Evolutionary conservation across 2,888 invertebrate species (phyloP), one percentile per base, ranked within the genome.

Genomic region (Coecobrya sp.): DNA sequence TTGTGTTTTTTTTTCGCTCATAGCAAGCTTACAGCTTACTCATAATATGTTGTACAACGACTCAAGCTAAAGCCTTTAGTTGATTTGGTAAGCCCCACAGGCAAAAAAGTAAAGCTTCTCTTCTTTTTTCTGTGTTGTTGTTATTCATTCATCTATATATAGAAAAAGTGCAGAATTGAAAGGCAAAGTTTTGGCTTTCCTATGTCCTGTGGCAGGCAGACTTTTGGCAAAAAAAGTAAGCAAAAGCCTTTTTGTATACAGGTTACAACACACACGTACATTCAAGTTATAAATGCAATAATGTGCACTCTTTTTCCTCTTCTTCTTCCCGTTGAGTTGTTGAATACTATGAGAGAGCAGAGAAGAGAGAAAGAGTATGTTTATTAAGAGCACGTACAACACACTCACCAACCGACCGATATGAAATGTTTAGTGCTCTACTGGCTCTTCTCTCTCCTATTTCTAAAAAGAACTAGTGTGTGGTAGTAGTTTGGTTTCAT

Each of bases 111-210:
- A 79, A 76, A 65, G 62, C 62, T 42, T 19, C 55, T 55, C 36
- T 65, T 42, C 45, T 16, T 11, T 70, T 76, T 76, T 76, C 19
- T 76, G 25, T 76, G 76, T 76, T 76, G 30, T 30, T 81, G 30
- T 59, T 81, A 86, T 76, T 76, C 73, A 86, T 73, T 76, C 76
- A 22, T 81, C 59, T 81, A 81, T 81, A 81, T 59, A 81, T 76
- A 52, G 55, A 52, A 59, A 88, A 88, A 88, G 62, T 88, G 88
- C 76, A 88, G 65, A 79, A 86, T 76, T 49, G 76, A 76, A 76
- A 87, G 86, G 42, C 76, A 42, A 76, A 87, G 79, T 36, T 55
- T 55, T 62, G 79, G 79, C 87, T 87, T 25, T 76, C 22, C 49
- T 45, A 45, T 22, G 76, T 45, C 73, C 86, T 73, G 76, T 87